Evolutionary conservation across 2,888 invertebrate species (phyloP).

Genomic region (Urechis unicinctus): DNA sequence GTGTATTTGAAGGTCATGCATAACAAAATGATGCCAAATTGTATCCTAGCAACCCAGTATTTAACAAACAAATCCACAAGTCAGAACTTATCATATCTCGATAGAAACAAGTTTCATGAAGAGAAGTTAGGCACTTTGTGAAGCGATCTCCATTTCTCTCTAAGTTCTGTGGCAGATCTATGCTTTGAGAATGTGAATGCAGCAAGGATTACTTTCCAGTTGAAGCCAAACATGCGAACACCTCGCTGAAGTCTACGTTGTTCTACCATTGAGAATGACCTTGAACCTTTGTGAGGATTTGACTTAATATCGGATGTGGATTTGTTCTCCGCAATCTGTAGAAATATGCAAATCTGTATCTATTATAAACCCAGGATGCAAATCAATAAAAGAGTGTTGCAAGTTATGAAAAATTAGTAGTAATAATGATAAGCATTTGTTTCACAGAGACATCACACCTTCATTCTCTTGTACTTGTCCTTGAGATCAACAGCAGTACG

Average conservation of each 20-base stretch:
- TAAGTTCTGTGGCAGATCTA: constrained; percentile 32
- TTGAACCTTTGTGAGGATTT: background rate
- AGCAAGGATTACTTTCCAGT: constrained; percentile 35
- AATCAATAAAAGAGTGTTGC: too few species aligned
- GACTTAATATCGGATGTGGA: background rate
- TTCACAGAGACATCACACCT: background rate
- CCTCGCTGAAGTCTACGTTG: constrained; percentile 33
- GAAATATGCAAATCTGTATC: too few species aligned
- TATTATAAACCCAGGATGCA: too few species aligned
- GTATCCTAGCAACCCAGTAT: too few species aligned
- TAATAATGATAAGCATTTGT: too few species aligned
- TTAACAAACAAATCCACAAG: too few species aligned
- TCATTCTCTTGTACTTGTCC: constrained; percentile 35
- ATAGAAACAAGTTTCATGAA: too few species aligned
- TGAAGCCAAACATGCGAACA: constrained; percentile 30
- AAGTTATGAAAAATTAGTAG: too few species aligned
- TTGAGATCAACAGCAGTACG: constrained; percentile 39
- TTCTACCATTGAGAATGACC: constrained; percentile 41
- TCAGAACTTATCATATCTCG: too few species aligned
- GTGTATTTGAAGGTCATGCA: too few species aligned
- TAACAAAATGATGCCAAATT: too few species aligned
- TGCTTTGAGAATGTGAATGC: constrained; percentile 24
- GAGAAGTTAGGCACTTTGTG: too few species aligned
- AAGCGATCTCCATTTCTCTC: constrained; percentile 27
- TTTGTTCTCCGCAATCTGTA: background rate